Base-by-base conservation (phyloP, 1,140 invertebrate genomes). In the Drosophila simulans region DNA sequence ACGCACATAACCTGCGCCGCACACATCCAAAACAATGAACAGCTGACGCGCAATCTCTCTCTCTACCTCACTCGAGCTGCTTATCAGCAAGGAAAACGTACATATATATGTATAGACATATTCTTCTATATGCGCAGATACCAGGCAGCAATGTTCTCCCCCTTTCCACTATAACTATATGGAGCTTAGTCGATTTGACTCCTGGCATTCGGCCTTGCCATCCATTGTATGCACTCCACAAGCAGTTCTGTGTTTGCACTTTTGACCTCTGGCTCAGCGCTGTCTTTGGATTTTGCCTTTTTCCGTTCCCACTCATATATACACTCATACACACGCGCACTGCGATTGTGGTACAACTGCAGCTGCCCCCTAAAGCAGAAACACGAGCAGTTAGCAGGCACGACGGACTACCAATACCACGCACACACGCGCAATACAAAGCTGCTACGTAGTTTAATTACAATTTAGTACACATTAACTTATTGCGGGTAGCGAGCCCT, bases 11-110 rank as follows among this genome's bases (percentile, higher is more conserved):
- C 74, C 82, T 81, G 77, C 40, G 59, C 80, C 42, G 72, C 81
- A 77, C 66, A 84, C 76, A 82, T 74, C 73, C 83, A 86, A 88
- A 88, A 86, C 83, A 88, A 59, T 83, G 68, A 88, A 88, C 83
- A 88, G 83, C 83, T 88, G 83, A 88, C 63, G 79, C 54, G 12
- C 17, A 37, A n/a, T 37, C 56, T 57, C 22, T 54, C 63, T 46
- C 15, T 17, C 40, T 52, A 20, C 25, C 52, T 34, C 78, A 25
- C 40, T 49, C 49, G 22, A 35, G 13, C 48, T 59, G 49, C 62
- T 89, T 88, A 88, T 88, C 83, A 88, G 72, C 75, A 51, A 72
- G 69, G 64, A 75, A 75, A 83, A 88, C 75, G 79, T 45, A 81
- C 45, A 17, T 27, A 15, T 20, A n/a, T 45, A 86, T 35, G 13